These are phyloP conservation scores for Serranochromis macrocephalus DNA, from an alignment of 2,113 vertebrate species.

Conservation along the genomic window DNA sequence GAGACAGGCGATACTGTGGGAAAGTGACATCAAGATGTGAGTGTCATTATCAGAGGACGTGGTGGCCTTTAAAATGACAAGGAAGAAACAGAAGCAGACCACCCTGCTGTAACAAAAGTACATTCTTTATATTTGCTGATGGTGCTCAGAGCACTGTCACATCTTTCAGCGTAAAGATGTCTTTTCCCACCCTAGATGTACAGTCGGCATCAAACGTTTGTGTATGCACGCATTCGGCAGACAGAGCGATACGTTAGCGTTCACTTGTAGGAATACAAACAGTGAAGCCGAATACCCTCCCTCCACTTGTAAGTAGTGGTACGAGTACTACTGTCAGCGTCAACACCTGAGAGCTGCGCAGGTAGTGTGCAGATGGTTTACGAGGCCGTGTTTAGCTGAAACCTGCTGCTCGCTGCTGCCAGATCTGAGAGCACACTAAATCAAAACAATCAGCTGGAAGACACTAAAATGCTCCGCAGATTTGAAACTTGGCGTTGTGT, in stretches of 20 bases:
- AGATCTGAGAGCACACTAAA: background rate
- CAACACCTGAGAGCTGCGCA: background rate
- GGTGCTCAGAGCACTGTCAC: background rate
- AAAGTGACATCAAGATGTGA: background rate
- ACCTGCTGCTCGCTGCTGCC: background rate
- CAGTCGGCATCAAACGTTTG: background rate
- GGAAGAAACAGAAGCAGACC: background rate
- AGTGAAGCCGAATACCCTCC: background rate
- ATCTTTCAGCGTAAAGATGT: background rate
- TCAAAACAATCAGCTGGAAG: background rate
- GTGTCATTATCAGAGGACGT: background rate
- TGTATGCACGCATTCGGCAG: background rate
- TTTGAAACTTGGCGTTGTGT: background rate
- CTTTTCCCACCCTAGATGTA: background rate
- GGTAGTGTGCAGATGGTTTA: background rate
- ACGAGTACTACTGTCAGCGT: background rate
- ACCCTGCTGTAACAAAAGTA: background rate
- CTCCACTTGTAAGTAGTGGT: background rate
- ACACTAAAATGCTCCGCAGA: background rate
- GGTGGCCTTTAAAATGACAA: background rate
- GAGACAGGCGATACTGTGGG: background rate
- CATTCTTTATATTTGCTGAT: background rate
- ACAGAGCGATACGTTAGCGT: background rate
- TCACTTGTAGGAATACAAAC: background rate
- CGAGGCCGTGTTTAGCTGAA: background rate